Evolutionary conservation across 2,888 invertebrate species (phyloP), one percentile per base, ranked within the genome.

Genomic region (Cheilosia scutellata): DNA sequence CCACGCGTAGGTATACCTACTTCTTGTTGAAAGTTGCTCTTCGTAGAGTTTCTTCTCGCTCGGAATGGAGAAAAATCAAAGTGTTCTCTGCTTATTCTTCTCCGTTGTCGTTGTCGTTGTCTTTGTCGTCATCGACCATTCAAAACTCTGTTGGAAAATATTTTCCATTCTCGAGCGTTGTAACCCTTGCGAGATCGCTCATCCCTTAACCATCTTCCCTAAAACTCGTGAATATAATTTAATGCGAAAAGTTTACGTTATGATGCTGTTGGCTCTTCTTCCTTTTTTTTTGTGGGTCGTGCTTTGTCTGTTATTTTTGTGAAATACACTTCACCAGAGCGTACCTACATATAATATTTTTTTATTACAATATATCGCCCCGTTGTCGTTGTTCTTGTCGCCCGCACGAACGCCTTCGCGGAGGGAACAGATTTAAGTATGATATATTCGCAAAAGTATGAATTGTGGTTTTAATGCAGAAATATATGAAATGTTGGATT

Each of bases 361-460:
- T 86, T 82, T 82, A 82, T 86, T 86, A 82, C 82, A 82, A 86
- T 86, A 86, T 82, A 82, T 86, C 86, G 82, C 71, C 25, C 75
- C 47, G 75, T 49, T 84, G 75, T 74, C 76, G 75, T 60, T 76
- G 70, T 51, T 55, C 40, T 70, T 68, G 37, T 33, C 57, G 60
- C 53, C 58, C 66, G 25, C 76, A 71, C 58, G 20, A 20, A 20
- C 60, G 47, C n/a, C 37, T 44, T 27, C 71, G 25, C 57, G 40
- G 51, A 60, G 57, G 78, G 58, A 83, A 83, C 74, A 75, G 82
- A 83, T 79, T 87, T 88, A 88, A 88, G 88, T 87, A 88, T 88
- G 88, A 88, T 82, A 87, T 88, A 88, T 88, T 88, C 76, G 82
- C 79, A 87, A 87, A 88, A 88, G 88, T 86, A 88, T 87, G 82